phyloP scores from a whole-genome alignment of 92 coral and sea anemone genomes.

The Phymanthus crucifer region DNA sequence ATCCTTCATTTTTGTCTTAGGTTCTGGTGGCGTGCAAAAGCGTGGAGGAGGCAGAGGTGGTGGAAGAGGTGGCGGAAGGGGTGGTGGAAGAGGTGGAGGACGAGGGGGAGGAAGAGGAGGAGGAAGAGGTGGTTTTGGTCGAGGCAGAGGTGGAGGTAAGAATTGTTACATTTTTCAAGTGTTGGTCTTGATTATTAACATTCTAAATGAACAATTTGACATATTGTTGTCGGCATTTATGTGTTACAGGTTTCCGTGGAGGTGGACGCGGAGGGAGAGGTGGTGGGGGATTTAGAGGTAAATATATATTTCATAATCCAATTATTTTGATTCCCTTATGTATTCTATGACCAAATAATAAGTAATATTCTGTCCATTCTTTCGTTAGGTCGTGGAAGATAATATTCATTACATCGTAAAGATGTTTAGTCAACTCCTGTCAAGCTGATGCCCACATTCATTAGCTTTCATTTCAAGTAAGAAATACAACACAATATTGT shows the following conservation, averaged over 20 bases:
- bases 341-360: no score
- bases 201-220: neutral
- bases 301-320: neutral
- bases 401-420: neutral
- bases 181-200: neutral
- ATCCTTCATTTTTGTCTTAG: slow-evolving; percentile 9
- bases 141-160: slow-evolving; percentile 32
- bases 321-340: neutral
- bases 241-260: slow-evolving; percentile 17
- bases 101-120: slow-evolving; percentile 49
- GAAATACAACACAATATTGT: neutral
- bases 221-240: neutral
- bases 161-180: neutral
- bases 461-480: neutral
- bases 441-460: neutral
- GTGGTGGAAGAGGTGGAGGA: slow-evolving; percentile 33
- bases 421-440: neutral
- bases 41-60: slow-evolving; percentile 80
- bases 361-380: no score
- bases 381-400: slow-evolving; percentile 4
- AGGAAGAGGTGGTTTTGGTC: slow-evolving; percentile 36
- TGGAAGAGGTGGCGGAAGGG: slow-evolving; percentile 61
- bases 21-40: slow-evolving; percentile 68
- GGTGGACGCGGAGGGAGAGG: slow-evolving; percentile 12
- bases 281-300: slow-evolving; percentile 35